A percentile compares a stretch with the other conserved stretches of the same genome.
These are phyloP conservation scores for Anagyrus pseudococci DNA, from an alignment of 2,888 invertebrate species.

Conservation along the genomic window DNA sequence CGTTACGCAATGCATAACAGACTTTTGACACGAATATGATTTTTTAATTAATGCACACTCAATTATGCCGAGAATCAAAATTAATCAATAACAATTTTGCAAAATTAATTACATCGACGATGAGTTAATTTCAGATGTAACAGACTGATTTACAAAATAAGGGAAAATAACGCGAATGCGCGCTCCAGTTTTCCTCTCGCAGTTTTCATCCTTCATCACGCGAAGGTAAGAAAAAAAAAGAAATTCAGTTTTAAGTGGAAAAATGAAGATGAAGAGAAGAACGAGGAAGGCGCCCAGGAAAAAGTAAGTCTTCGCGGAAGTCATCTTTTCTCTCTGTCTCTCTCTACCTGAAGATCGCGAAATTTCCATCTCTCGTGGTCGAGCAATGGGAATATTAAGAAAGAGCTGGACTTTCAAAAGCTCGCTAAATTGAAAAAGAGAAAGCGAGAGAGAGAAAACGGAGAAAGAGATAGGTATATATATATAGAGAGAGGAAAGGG, in stretches of 20 bases:
- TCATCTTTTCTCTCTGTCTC: not conserved
- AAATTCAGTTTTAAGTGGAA: not conserved
- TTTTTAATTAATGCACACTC: too few relatives aligned
- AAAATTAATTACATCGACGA: too few relatives aligned
- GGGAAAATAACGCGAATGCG: conserved; percentile 1
- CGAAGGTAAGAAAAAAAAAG: conserved; percentile 1
- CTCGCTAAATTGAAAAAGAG: conserved; percentile 4
- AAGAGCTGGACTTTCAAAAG: conserved; percentile 13
- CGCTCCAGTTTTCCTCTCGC: conserved; percentile 9
- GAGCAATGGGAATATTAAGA: conserved; percentile 17
- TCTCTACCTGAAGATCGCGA: conserved; percentile 6
- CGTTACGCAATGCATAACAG: too few relatives aligned
- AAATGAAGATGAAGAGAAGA: not conserved
- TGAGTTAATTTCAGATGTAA: not conserved
- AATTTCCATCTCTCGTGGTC: not conserved
- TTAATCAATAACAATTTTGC: too few relatives aligned
- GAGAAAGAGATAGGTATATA: too few relatives aligned
- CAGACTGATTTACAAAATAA: not conserved
- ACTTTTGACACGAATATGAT: too few relatives aligned
- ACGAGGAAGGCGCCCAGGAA: not conserved
- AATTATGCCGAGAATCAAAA: too few relatives aligned
- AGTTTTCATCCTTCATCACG: not conserved
- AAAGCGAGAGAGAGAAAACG: not conserved
- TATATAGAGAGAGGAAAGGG: not conserved
- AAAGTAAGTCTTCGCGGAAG: not conserved